Base-by-base conservation (phyloP, 1,140 invertebrate genomes). In the Lasaia peninsularis region DNA sequence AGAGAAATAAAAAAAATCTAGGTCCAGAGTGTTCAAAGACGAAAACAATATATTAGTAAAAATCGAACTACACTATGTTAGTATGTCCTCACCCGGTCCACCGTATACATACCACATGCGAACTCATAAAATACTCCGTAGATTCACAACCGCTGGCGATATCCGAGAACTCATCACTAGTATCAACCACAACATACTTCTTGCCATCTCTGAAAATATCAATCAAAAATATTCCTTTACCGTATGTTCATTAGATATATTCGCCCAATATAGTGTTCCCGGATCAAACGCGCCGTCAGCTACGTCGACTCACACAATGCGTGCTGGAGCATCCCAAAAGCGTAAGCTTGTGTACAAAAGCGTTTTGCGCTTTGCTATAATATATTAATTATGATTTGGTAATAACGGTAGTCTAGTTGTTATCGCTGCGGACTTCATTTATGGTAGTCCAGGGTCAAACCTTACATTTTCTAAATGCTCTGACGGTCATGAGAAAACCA, bases 81-180 rank as follows among this genome's bases (percentile, higher is more conserved):
- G 53, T 55, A 35, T 44, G 34, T 8, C 35, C 53, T 44, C 9
- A 28, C 34, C 37, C 35, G 18, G 28, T 52, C 20, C 28, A 50
- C 28, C 24, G 18, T 40, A 74, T 86, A 86, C 83, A 85, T 88
- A 88, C 85, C 85, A 88, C 54, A 62, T 69, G 24, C 65, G 64
- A 52, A 75, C 66, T 68, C 6, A 88, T 74, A 80, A 76, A 80
- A 72, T 73, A 84, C 53, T 85, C 79, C 58, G 65, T 66, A 44
- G 73, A 77, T 21, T 76, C 77, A 65, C 71, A 75, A 62, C 72
- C 74, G 56, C 68, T 71, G 34, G 67, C 75, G 63, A 71, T 75
- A 59, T 71, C 63, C 4, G 73, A 78, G 37, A 64, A 68, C 49
- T 83, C 80, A 51, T 84, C 82, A 73, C 80, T 80, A 86, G 70